A percentile compares a stretch with the other conserved stretches of the same genome.
Evolutionary conservation across 2,888 invertebrate species (phyloP).

Genomic region (Diarsia rubi): DNA sequence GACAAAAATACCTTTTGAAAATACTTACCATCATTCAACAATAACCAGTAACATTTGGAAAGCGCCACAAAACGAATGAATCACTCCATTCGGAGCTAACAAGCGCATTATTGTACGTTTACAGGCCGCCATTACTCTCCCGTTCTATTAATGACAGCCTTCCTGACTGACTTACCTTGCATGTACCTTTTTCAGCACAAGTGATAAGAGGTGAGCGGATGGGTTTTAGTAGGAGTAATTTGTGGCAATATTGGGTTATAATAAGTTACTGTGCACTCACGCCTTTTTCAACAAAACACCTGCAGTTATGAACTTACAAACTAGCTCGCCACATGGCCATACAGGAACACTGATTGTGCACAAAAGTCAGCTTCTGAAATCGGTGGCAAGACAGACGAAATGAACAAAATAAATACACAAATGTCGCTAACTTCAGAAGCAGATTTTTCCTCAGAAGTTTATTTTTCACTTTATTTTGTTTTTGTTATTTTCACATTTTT

Average conservation of each 20-base stretch:
- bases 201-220: constrained; percentile 56
- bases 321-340: too few relatives aligned
- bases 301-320: too few relatives aligned
- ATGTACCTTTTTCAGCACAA: constrained; percentile 64
- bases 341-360: too few relatives aligned
- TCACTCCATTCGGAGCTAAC: constrained; percentile 79
- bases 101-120: constrained; percentile 83
- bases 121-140: constrained; percentile 83
- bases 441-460: too few relatives aligned
- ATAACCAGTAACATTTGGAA: constrained; percentile 7
- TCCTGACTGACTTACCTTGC: constrained; percentile 87
- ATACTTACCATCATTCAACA: constrained; percentile 7
- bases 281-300: too few relatives aligned
- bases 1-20: background rate
- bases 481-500: too few relatives aligned
- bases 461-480: too few relatives aligned
- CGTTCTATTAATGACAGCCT: constrained; percentile 86
- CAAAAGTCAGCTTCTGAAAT: too few relatives aligned
- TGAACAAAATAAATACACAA: too few relatives aligned
- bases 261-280: too few relatives aligned
- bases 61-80: constrained; percentile 65
- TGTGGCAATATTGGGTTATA: background rate
- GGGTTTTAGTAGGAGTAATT: background rate
- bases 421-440: too few relatives aligned
- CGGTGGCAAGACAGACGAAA: too few relatives aligned